Evolutionary conservation across 1,140 invertebrate species (phyloP).

Genomic region (Aphaenogaster ashmeadi): DNA sequence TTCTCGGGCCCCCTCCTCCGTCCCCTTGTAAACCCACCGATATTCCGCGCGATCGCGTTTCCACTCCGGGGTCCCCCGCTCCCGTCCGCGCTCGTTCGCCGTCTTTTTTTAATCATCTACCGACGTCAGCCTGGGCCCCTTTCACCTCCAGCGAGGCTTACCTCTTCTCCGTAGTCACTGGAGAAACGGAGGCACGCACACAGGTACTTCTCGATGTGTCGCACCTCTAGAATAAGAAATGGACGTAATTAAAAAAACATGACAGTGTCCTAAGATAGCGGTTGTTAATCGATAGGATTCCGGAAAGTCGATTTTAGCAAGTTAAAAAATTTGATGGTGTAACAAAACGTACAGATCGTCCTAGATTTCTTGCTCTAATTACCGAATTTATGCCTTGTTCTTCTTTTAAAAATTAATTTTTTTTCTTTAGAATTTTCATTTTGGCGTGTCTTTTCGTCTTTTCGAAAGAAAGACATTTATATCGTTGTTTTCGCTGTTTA

Average conservation of each 20-base stretch:
- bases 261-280: slow-evolving; percentile 5
- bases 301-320: background rate
- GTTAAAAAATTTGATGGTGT: background rate
- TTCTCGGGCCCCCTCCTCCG: slow-evolving; percentile 41
- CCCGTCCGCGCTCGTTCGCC: slow-evolving; percentile 61
- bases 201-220: background rate
- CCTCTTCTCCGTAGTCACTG: slow-evolving; percentile 52
- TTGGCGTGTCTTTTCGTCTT: background rate
- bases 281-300: background rate
- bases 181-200: slow-evolving; percentile 35
- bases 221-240: background rate
- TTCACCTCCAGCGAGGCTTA: slow-evolving; percentile 80
- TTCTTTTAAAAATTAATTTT: background rate
- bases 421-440: background rate
- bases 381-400: background rate
- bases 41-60: slow-evolving; percentile 78
- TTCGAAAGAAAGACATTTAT: background rate
- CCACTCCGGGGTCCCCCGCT: slow-evolving; percentile 47
- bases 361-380: background rate
- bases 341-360: background rate
- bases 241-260: background rate
- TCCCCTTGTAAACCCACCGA: slow-evolving; percentile 36
- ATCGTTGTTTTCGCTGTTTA: background rate
- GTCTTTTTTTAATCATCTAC: slow-evolving; percentile 75
- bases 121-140: slow-evolving; percentile 81